Evolutionary conservation across 1,140 invertebrate species (phyloP).

Genomic region (Apolygus lucorum): DNA sequence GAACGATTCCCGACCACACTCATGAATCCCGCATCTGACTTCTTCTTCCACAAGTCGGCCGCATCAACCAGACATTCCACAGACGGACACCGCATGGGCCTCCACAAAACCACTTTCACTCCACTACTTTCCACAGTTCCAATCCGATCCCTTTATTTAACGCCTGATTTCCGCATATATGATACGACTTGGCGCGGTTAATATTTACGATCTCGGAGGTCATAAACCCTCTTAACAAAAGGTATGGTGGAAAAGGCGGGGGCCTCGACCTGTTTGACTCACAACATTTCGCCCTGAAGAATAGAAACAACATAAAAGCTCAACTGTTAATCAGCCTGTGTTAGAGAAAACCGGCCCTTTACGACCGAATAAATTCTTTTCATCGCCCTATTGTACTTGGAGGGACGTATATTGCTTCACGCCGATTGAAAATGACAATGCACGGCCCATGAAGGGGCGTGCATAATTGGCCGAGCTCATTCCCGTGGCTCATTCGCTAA

Average conservation of each 20-base stretch:
- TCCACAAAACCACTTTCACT: background rate
- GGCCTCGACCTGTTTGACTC: background rate
- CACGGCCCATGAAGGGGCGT: background rate
- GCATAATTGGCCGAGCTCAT: background rate
- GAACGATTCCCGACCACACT: no score
- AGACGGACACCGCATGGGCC: no score
- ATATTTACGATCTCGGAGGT: background rate
- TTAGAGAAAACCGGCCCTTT: background rate
- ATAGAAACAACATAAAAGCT: background rate
- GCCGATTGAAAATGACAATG: background rate
- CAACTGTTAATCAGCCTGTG: no score
- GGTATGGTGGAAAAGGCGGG: no score
- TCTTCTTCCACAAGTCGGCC: no score
- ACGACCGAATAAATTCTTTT: background rate
- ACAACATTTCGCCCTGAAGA: background rate
- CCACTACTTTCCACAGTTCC: background rate
- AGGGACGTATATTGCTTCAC: background rate
- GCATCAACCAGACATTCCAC: no score
- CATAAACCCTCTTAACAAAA: background rate
- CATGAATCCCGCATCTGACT: no score
- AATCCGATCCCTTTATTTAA: background rate
- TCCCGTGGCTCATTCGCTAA: background rate
- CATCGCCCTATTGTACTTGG: background rate
- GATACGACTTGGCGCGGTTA: background rate
- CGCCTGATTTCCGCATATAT: background rate